Base-by-base conservation (phyloP, 2,797 vertebrate species). In the Macroramphosus scolopax region DNA sequence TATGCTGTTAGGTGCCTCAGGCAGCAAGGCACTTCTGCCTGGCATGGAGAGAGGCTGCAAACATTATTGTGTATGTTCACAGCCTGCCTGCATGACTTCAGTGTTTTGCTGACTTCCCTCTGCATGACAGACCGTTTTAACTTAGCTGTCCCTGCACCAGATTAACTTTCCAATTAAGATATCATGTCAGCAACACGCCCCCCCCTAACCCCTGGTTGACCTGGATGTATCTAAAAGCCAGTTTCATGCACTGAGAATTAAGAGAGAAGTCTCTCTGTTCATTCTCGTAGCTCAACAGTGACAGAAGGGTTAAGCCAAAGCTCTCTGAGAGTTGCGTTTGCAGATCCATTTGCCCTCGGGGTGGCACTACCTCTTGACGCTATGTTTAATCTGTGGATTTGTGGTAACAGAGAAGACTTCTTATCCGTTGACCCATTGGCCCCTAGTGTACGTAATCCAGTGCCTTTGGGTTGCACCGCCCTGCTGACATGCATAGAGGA, bases 361-460 rank as follows among this genome's bases (percentile, higher is more conserved):
- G 74, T 46, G 47, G 77, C 63, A 45, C 63, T 46, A 22, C 80
- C 71, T 81, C 79, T 87, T 78, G 41, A 77, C 56, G 60, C 72
- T 83, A 71, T 59, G 70, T 87, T 88, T 88, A 89, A 91, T 90
- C 88, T 89, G 84, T 75, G 87, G 87, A 89, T 90, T 90, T 89
- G 80, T 68, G 84, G 87, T 91, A 90, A 90, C 81, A 83, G 89
- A 91, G 88, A 91, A 89, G 84, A 90, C 87, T 88, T 90, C 84
- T 91, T 89, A 90, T 88, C 87, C 78, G 58, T 54, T 86, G 86
- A 87, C 87, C 85, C 81, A 65, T 73, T 87, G 82, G 73, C 82
- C 80, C 60, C 37, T 38, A 60, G 52, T 80, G 72, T 70, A 65
- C 58, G 49, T 87, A 87, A 88, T 88, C 86, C 81, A 75, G 64